phyloP scores from a whole-genome alignment of 2,797 vertebrate genomes.

The Adelosebastes latens region DNA sequence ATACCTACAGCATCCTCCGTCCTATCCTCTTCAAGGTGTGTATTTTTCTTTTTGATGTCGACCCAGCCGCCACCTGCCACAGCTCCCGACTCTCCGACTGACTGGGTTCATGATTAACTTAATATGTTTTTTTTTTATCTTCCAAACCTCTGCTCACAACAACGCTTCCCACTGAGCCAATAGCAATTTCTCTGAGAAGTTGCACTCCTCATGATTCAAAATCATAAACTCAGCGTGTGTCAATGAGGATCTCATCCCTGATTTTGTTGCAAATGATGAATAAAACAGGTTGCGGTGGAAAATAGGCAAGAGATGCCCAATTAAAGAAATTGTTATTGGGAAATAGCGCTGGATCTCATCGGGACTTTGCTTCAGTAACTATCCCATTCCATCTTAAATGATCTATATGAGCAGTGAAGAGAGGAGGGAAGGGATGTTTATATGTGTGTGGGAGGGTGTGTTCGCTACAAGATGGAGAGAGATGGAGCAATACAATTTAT shows the following conservation, averaged over 20 bases:
- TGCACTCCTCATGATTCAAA: conserved; percentile 74
- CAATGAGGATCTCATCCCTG: conserved; percentile 65
- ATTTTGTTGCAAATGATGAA: conserved; percentile 68
- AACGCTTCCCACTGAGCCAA: conserved; percentile 74
- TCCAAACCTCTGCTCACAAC: conserved; percentile 69
- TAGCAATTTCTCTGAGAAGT: conserved; percentile 77
- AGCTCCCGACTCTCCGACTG: conserved; percentile 55
- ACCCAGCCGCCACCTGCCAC: conserved; percentile 25
- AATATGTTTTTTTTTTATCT: conserved; percentile 55
- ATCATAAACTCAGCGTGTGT: conserved; percentile 82
- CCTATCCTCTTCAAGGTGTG: conserved; percentile 23
- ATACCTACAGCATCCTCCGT: conserved; percentile 5
- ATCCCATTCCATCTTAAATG: conserved; percentile 78
- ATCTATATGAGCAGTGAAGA: conserved; percentile 79
- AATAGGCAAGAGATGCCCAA: conserved; percentile 70
- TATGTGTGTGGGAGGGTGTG: conserved; percentile 76
- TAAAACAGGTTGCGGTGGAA: conserved; percentile 65
- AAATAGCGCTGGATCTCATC: conserved; percentile 68
- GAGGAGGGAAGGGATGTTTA: conserved; percentile 72
- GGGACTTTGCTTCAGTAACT: conserved; percentile 78
- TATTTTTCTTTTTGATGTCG: conserved; percentile 19
- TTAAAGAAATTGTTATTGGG: conserved; percentile 84
- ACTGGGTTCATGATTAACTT: conserved; percentile 74
- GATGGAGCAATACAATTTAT: conserved; percentile 84
- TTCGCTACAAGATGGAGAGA: conserved; percentile 76